Percentiles rank a stretch among this genome's conserved stretches.
Conservation (phyloP, 1,140 invertebrate genomes). For the Microplitis mediator region DNA sequence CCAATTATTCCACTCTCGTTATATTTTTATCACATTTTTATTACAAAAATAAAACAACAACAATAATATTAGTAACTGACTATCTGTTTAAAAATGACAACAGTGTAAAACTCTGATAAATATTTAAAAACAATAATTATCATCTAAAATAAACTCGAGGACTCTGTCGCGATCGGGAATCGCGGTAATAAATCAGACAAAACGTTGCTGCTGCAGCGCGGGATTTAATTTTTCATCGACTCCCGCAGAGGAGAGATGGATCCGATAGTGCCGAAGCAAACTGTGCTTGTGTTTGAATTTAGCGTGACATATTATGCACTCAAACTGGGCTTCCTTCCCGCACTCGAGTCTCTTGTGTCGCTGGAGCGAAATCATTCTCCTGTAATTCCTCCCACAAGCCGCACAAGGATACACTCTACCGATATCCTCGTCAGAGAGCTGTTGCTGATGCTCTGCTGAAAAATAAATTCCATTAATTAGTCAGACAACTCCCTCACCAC, state of each 20-base stretch:
- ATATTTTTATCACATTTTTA: too few species aligned
- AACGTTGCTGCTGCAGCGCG: neutral
- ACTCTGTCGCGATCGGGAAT: too few species aligned
- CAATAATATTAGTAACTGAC: neutral
- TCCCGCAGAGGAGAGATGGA: slow-evolving; percentile 31
- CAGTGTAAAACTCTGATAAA: too few species aligned
- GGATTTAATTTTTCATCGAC: slow-evolving; percentile 9
- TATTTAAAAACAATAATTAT: too few species aligned
- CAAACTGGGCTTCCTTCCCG: slow-evolving; percentile 55
- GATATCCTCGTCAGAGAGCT: neutral
- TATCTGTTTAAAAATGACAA: neutral
- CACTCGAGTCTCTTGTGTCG: slow-evolving; percentile 56
- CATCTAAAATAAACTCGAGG: too few species aligned
- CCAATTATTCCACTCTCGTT: too few species aligned
- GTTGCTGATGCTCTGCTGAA: slow-evolving; percentile 38
- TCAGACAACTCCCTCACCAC: neutral
- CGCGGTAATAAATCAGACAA: too few species aligned
- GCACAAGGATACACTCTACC: slow-evolving; percentile 47
- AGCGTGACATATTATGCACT: slow-evolving; percentile 52
- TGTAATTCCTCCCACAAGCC: slow-evolving; percentile 50
- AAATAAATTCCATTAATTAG: slow-evolving; percentile 31
- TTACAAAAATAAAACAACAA: neutral
- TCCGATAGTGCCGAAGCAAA: slow-evolving; percentile 51
- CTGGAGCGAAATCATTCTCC: slow-evolving; percentile 51
- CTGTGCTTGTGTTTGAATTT: slow-evolving; percentile 58